Evolutionary conservation across 2,888 invertebrate species (phyloP).

Genomic region (Aradus depressus): DNA sequence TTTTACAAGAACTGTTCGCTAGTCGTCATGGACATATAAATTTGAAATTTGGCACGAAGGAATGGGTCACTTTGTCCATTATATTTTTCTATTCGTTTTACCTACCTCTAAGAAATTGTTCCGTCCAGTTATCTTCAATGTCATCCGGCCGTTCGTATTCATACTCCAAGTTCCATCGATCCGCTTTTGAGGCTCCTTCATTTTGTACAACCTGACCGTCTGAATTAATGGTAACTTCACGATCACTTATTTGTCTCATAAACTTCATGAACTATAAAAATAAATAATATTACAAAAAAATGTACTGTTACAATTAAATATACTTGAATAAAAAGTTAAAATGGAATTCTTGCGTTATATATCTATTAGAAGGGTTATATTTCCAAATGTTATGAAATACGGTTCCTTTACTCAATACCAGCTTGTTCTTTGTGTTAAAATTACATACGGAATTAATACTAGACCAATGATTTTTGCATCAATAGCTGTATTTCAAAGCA

Average conservation of each 20-base stretch:
- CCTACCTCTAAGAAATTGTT: conserved; percentile 10
- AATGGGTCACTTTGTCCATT: no score
- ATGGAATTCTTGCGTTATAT: not conserved
- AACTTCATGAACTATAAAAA: conserved; percentile 63
- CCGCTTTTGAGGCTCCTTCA: conserved; percentile 14
- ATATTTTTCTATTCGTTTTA: no score
- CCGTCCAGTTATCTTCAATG: conserved; percentile 10
- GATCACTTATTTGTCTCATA: conserved; percentile 64
- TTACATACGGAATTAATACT: no score
- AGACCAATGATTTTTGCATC: no score
- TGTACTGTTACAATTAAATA: conserved; percentile 5
- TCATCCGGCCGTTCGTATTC: conserved; percentile 16
- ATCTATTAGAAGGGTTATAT: no score
- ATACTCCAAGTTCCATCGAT: conserved; percentile 24
- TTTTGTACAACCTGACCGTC: conserved; percentile 29
- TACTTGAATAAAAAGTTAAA: not conserved
- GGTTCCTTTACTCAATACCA: no score
- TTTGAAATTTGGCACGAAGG: no score
- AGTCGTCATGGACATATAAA: no score
- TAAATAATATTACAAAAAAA: not conserved
- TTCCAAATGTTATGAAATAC: no score
- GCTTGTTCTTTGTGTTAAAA: no score
- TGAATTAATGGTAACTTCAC: conserved; percentile 46
- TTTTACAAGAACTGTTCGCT: no score
- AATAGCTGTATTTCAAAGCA: no score